A percentile compares a stretch with the other conserved stretches of the same genome.
phyloP scores from a whole-genome alignment of 2,888 invertebrate genomes.

The Sphaerophoria taeniata region DNA sequence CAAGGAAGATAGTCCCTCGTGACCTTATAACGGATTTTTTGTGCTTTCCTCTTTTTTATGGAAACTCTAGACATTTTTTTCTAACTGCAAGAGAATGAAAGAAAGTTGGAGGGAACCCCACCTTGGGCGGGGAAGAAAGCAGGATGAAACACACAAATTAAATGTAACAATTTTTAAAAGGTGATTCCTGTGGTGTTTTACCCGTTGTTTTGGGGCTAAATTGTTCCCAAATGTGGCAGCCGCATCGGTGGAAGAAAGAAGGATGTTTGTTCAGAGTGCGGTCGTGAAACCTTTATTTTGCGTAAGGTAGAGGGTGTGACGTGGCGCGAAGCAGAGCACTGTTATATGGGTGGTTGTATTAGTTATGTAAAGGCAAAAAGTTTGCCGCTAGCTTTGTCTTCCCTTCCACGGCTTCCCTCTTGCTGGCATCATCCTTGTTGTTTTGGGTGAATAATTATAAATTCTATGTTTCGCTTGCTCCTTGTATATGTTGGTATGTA shows the following conservation, averaged over 20 bases:
- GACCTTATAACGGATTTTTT: conserved; percentile 55
- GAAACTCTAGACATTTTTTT: conserved; percentile 53
- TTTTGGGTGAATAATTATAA: conserved; percentile 70
- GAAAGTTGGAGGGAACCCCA: not conserved
- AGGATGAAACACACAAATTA: conserved; percentile 57
- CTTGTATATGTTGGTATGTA: conserved; percentile 14
- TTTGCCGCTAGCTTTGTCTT: conserved; percentile 63
- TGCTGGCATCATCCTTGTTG: not conserved
- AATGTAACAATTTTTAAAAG: conserved; percentile 70
- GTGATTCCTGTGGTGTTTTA: conserved; percentile 66
- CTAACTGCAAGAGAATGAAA: not conserved
- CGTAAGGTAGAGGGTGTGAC: conserved; percentile 20
- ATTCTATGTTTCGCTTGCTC: conserved; percentile 44
- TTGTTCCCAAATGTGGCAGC: conserved; percentile 48
- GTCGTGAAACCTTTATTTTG: conserved; percentile 70
- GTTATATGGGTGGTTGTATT: conserved; percentile 57
- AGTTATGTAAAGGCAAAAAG: conserved; percentile 72
- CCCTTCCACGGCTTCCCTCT: not conserved
- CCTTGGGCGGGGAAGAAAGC: conserved; percentile 34
- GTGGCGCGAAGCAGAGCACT: not conserved
- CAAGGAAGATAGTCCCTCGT: conserved; percentile 62
- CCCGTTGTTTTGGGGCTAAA: conserved; percentile 67
- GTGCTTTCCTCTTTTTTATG: conserved; percentile 32
- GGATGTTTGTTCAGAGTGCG: conserved; percentile 63
- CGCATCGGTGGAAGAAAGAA: not conserved